These are phyloP conservation scores for Stenichneumon culpator DNA, from an alignment of 2,888 invertebrate genomes.

Conservation along the genomic window DNA sequence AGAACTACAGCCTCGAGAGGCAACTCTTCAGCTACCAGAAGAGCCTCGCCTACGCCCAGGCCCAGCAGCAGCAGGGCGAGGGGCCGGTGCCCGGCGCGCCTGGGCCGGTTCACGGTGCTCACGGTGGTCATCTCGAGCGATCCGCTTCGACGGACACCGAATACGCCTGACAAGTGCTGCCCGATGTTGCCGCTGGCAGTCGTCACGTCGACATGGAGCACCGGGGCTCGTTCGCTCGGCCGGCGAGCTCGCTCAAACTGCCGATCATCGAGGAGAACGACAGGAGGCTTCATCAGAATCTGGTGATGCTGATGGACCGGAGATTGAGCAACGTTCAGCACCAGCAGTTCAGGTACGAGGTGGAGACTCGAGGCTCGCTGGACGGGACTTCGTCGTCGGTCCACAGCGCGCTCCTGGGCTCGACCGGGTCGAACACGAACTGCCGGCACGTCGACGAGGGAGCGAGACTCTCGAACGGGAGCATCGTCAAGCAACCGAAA, in stretches of 20 bases:
- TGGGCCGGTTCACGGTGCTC: conserved; percentile 71
- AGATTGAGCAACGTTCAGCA: conserved; percentile 81
- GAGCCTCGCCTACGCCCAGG: conserved; percentile 91
- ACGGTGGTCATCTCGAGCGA: conserved; percentile 83
- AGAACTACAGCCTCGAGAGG: conserved; percentile 93
- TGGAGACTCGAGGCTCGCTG: conserved; percentile 64
- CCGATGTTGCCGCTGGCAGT: conserved; percentile 55
- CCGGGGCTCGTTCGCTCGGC: conserved; percentile 32
- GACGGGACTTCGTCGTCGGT: conserved; percentile 54
- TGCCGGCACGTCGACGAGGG: conserved; percentile 6
- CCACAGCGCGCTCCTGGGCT: conserved; percentile 40
- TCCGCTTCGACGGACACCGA: conserved; percentile 89
- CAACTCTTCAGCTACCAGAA: conserved; percentile 94
- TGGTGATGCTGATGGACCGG: conserved; percentile 81
- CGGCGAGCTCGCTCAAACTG: conserved; percentile 39
- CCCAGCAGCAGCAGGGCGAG: conserved; percentile 81
- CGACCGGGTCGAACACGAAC: conserved; percentile 62
- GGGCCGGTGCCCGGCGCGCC: conserved; percentile 76
- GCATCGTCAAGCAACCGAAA: conserved; percentile 67
- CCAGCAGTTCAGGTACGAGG: conserved; percentile 73
- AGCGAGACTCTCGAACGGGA: conserved; percentile 39
- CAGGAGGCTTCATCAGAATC: conserved; percentile 79
- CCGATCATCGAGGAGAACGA: conserved; percentile 76
- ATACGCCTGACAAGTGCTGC: conserved; percentile 88
- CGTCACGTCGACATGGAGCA: conserved; percentile 49